phyloP scores from a whole-genome alignment of 2,113 vertebrate genomes.

The Neomonachus schauinslandi region DNA sequence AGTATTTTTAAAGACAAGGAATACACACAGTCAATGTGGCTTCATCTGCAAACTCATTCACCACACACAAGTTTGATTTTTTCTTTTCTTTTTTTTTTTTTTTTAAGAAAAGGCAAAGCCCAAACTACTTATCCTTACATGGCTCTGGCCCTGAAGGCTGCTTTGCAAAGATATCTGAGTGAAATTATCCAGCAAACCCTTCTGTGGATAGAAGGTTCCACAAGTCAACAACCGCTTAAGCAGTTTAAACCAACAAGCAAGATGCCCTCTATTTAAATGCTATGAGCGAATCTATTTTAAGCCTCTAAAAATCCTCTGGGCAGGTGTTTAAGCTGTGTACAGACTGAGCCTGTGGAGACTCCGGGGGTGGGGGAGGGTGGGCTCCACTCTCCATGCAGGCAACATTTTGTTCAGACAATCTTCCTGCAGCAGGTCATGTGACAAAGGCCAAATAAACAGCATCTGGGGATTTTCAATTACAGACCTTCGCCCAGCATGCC shows the following conservation, averaged over 20 bases:
- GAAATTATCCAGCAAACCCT: conserved; percentile 85
- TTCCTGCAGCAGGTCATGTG: conserved; percentile 89
- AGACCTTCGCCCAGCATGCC: conserved; percentile 90
- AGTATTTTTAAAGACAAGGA: not conserved
- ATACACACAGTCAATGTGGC: not conserved
- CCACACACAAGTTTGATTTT: not conserved
- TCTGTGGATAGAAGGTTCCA: conserved; percentile 86
- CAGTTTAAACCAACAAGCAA: conserved; percentile 87
- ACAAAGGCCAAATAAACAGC: conserved; percentile 92
- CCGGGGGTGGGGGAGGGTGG: conserved; percentile 78
- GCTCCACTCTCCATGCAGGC: conserved; percentile 82
- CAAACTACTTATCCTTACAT: not conserved
- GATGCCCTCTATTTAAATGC: conserved; percentile 88
- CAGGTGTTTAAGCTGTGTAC: conserved; percentile 89
- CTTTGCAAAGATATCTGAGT: conserved; percentile 79
- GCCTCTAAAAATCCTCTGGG: conserved; percentile 89
- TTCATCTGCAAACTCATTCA: conserved; percentile 25
- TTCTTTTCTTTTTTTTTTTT: not conserved
- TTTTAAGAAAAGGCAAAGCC: conserved; percentile 4
- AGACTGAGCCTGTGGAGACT: conserved; percentile 68
- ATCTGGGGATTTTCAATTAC: conserved; percentile 94
- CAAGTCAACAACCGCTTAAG: conserved; percentile 88
- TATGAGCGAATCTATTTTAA: conserved; percentile 88
- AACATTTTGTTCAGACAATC: conserved; percentile 89
- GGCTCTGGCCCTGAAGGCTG: conserved; percentile 40